Base-by-base conservation (phyloP, 2,888 invertebrate genomes). In the Drosophila meridiana region DNA sequence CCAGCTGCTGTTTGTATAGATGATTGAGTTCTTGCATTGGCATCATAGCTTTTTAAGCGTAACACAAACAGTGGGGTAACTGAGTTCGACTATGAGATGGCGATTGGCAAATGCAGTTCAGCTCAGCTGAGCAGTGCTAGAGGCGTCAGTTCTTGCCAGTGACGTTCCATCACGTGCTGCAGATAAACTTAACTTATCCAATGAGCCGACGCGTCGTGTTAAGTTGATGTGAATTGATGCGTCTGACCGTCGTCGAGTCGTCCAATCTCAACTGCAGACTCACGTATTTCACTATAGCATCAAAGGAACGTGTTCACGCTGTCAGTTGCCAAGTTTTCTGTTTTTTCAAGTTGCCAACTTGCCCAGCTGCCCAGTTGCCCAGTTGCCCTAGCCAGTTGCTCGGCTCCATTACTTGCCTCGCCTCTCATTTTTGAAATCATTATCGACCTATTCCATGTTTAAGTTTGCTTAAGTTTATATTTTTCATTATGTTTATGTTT, bases 401-500 rank as follows among this genome's bases (percentile, higher is more conserved):
- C 20, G 20, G 20, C 20, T 43, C 43, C 26, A n/a, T 11, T 63
- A 8, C 38, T 32, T 52, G n/a, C 55, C 36, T 8, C 53, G 34
- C 28, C 34, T 14, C n/a, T 2, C 42, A 30, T 3, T n/a, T 42
- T 42, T 42, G n/a, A 42, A 67, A 68, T 75, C 68, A 65, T 60
- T 76, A 82, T 83, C 76, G 78, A 78, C 68, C 72, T 80, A 71
- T 69, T 75, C 59, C 62, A 53, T 78, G 85, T 85, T 85, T 80
- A 82, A 85, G 78, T 83, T 83, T 72, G 66, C 76, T 73, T 78
- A 80, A 78, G 83, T 78, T 82, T 83, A 78, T 82, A 80, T 83
- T 69, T 84, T 85, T 82, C 82, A 82, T 85, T 84, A 85, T 85
- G 85, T 83, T 83, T 83, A 82, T 82, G 80, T 85, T 83, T 72